Evolutionary conservation across 2,113 vertebrate species (phyloP), one percentile per base, ranked within the genome.

Genomic region (Myotis yumanensis): DNA sequence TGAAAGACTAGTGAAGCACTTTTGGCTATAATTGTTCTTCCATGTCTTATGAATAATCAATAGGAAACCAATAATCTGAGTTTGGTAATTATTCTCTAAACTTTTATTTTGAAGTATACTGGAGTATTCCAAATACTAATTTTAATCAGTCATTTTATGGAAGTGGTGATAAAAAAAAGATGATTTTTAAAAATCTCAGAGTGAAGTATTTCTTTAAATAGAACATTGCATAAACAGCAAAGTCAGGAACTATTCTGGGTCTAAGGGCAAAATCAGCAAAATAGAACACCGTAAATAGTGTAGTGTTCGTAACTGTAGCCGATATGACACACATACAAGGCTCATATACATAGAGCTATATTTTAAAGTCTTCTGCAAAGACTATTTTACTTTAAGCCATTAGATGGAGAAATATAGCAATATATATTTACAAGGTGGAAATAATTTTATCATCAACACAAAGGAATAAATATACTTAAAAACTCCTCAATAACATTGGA

Each of bases 151-250:
- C 66, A 90, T 52, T 86, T 95, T 64, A 89, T 62, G 32, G n/a
- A 89, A 89, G n/a, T 76, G 22, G 3, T 75, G 43, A 75, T 84
- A 40, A 43, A 84, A 66, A 81, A 46, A 83, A 80, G 76, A 86
- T 90, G 83, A 92, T 80, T 73, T 86, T 59, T 52, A 30, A 85
- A 83, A 79, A 48, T 51, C 71, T 71, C 28, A 90, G 43, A 82
- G 11, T 75, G 57, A 95, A 95, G 66, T 66, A 83, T 22, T 66
- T 83, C 81, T 93, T 95, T 96, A 95, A 96, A 97, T 93, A 96
- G 86, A 89, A 83, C 10, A 43, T 25, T 91, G 40, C 48, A 96
- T 94, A 89, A 86, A 90, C 52, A 87, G 32, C 59, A 76, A 94
- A 84, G 51, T 94, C 51, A 97, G 57, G 80, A 93, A 32, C 30